phyloP scores from a whole-genome alignment of 2,888 invertebrate genomes.

The Morpho helenor region DNA sequence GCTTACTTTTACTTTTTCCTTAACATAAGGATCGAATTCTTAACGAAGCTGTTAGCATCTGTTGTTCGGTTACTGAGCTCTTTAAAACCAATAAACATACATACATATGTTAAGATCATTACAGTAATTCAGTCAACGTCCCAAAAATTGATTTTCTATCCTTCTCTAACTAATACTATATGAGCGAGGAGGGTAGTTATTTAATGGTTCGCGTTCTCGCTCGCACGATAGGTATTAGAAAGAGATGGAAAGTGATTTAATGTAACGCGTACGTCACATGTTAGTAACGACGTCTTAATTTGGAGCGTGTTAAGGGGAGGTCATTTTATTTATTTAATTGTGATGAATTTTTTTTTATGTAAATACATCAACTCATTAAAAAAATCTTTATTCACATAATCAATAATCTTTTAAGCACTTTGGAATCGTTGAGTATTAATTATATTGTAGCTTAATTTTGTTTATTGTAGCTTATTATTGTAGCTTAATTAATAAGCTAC shows the following conservation, averaged over 20 bases:
- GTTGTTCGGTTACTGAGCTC: background rate
- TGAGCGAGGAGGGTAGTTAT: conserved; percentile 1
- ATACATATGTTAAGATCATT: background rate
- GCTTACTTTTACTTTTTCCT: too few relatives aligned
- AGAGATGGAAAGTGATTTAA: conserved; percentile 23
- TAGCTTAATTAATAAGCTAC: too few relatives aligned
- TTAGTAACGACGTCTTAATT: conserved; percentile 62
- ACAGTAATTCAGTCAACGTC: conserved; percentile 6
- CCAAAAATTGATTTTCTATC: conserved; percentile 5
- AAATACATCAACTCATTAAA: too few relatives aligned
- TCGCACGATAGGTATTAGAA: conserved; percentile 18
- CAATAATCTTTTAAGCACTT: too few relatives aligned
- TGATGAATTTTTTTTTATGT: too few relatives aligned
- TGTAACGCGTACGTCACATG: conserved; percentile 60
- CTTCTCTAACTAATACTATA: conserved; percentile 5
- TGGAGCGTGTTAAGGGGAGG: conserved; percentile 51
- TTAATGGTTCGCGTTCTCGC: conserved; percentile 17
- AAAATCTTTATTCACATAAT: too few relatives aligned
- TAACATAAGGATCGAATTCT: too few relatives aligned
- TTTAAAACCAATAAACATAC: conserved; percentile 8
- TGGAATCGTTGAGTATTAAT: too few relatives aligned
- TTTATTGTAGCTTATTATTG: too few relatives aligned
- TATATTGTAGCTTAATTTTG: too few relatives aligned
- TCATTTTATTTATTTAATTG: too few relatives aligned
- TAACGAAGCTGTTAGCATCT: background rate